phyloP scores from a whole-genome alignment of 2,113 vertebrate genomes.

The Poeciliopsis occidentalis region DNA sequence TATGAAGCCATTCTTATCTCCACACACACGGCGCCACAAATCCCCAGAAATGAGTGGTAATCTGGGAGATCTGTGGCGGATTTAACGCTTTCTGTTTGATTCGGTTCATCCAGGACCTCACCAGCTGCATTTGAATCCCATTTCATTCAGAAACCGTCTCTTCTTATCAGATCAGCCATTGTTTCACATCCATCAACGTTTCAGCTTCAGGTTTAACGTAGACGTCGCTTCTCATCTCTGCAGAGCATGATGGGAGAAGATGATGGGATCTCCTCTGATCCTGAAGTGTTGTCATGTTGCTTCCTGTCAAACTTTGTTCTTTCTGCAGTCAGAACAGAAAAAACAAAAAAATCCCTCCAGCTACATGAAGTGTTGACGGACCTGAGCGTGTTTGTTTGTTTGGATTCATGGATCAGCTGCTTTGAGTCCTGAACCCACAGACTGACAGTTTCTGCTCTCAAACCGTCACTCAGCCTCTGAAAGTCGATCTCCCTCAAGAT shows the following conservation, averaged over 20 bases:
- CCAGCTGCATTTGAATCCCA: conserved; percentile 41
- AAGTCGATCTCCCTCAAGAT: too few relatives aligned
- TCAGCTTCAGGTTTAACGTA: not conserved
- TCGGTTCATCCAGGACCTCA: conserved; percentile 38
- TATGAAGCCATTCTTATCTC: conserved; percentile 54
- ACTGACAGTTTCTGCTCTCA: too few relatives aligned
- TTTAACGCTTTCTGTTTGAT: conserved; percentile 34
- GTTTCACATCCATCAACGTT: not conserved
- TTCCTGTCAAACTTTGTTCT: not conserved
- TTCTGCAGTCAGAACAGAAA: not conserved
- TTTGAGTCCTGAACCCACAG: too few relatives aligned
- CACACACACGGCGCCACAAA: conserved; percentile 33
- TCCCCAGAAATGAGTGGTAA: conserved; percentile 44
- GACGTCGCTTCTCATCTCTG: not conserved
- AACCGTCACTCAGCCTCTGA: too few relatives aligned
- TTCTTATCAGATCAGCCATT: conserved; percentile 15
- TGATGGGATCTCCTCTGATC: not conserved
- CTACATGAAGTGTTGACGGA: not conserved
- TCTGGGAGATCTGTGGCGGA: conserved; percentile 50
- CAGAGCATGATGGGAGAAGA: not conserved
- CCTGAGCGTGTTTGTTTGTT: too few relatives aligned
- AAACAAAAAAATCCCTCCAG: not conserved
- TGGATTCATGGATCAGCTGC: too few relatives aligned
- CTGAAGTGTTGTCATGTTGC: not conserved
- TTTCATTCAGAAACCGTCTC: conserved; percentile 46